These are phyloP conservation scores for Agapetus fuscipes DNA, from an alignment of 2,888 invertebrate genomes.

Conservation along the genomic window DNA sequence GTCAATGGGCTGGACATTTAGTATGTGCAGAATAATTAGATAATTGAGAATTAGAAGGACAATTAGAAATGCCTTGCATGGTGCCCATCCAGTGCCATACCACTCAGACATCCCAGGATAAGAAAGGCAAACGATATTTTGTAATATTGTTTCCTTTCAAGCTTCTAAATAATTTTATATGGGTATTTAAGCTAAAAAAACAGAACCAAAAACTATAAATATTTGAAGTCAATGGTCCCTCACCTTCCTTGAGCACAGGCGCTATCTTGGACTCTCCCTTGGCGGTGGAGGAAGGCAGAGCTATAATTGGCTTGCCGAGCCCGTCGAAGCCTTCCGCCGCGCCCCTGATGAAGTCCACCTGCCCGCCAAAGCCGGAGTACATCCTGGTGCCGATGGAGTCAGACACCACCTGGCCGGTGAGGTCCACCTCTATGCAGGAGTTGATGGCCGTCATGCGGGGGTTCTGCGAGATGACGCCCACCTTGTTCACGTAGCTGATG, in stretches of 20 bases:
- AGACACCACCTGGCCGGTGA: slow-evolving; percentile 87
- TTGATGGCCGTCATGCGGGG: slow-evolving; percentile 95
- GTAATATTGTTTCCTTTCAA: too few species aligned
- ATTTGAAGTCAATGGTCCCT: too few species aligned
- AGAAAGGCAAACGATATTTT: too few species aligned
- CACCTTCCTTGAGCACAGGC: slow-evolving; percentile 71
- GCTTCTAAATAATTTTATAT: too few species aligned
- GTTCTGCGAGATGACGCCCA: slow-evolving; percentile 69
- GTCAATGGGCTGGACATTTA: too few species aligned
- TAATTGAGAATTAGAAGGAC: too few species aligned
- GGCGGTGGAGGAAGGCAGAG: slow-evolving; percentile 70
- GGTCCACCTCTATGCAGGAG: slow-evolving; percentile 88
- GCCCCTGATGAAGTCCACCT: slow-evolving; percentile 89
- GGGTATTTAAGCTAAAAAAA: too few species aligned
- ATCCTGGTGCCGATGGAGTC: slow-evolving; percentile 84
- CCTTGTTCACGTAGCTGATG: slow-evolving; percentile 83
- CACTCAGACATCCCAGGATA: too few species aligned
- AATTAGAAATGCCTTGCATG: too few species aligned
- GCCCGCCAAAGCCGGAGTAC: slow-evolving; percentile 85
- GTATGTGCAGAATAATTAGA: too few species aligned
- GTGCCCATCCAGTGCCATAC: too few species aligned
- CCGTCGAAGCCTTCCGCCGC: slow-evolving; percentile 80
- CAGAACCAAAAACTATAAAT: too few species aligned
- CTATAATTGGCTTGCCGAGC: slow-evolving; percentile 83
- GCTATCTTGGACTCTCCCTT: slow-evolving; percentile 79